A percentile compares a stretch with the other conserved stretches of the same genome.
Evolutionary conservation across 2,113 vertebrate species (phyloP).

Genomic region (Catagonus wagneri): DNA sequence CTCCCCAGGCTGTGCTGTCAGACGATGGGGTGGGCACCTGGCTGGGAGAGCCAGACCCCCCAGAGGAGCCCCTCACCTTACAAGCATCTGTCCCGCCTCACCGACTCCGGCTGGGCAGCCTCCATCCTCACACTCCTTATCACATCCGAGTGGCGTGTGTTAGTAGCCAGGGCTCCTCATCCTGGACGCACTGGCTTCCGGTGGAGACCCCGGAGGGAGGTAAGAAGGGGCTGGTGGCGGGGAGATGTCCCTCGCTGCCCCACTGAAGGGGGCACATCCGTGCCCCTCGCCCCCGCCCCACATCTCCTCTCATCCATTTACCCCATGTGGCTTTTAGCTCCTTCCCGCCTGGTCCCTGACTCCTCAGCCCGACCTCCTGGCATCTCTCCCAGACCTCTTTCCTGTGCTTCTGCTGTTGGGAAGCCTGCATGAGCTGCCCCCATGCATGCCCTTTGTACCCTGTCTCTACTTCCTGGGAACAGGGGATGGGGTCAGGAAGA

Average conservation of each 20-base stretch:
- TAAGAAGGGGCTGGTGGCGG: conserved; percentile 5
- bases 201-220: conserved; percentile 76
- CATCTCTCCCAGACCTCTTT: background rate
- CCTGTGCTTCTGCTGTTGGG: background rate
- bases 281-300: background rate
- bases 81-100: conserved; percentile 83
- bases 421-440: background rate
- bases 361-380: background rate
- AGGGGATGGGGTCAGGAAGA: conserved; percentile 49
- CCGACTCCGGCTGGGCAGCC: conserved; percentile 83
- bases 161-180: conserved; percentile 90
- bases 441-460: background rate
- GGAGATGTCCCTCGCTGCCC: accelerated
- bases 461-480: conserved; percentile 48
- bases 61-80: conserved; percentile 68
- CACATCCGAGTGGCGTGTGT: conserved; percentile 90
- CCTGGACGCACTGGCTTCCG: conserved; percentile 91
- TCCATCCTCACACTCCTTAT: conserved; percentile 89
- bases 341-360: background rate
- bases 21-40: conserved; percentile 38
- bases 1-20: conserved; percentile 75
- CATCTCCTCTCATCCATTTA: background rate
- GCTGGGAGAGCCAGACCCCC: conserved; percentile 71
- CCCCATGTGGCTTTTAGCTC: background rate
- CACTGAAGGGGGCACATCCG: background rate